Conservation (phyloP, 2,888 invertebrate species). For the Lasioglossum figueresi region DNA sequence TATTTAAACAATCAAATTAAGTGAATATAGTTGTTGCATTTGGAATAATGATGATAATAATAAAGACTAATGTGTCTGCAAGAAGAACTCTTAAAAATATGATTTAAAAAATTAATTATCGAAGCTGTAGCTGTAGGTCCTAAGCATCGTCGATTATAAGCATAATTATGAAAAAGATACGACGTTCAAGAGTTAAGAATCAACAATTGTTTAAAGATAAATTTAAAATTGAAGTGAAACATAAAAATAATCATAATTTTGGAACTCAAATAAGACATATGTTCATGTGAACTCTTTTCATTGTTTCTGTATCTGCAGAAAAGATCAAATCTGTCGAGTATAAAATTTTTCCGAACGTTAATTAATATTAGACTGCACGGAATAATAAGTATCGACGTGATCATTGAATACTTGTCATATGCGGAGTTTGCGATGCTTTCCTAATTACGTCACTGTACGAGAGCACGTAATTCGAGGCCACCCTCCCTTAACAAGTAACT, state of each 20-base stretch:
- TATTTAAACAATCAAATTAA: not conserved
- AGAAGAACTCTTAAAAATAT: too few species aligned
- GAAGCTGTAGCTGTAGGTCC: too few species aligned
- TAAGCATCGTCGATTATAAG: too few species aligned
- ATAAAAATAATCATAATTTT: not conserved
- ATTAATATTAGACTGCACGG: not conserved
- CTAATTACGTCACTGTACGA: not conserved
- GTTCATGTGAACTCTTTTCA: not conserved
- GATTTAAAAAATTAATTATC: too few species aligned
- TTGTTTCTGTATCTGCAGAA: too few species aligned
- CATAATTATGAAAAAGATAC: too few species aligned
- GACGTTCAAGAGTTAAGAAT: too few species aligned
- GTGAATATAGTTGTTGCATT: not conserved
- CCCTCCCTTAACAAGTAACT: constrained; percentile 23
- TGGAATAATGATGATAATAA: not conserved
- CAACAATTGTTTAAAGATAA: too few species aligned
- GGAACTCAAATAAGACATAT: too few species aligned
- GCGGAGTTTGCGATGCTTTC: constrained; percentile 1
- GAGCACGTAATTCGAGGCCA: constrained; percentile 21
- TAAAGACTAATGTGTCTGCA: too few species aligned
- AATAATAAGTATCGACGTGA: not conserved
- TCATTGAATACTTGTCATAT: not conserved
- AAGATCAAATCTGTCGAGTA: too few species aligned
- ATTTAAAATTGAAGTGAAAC: too few species aligned
- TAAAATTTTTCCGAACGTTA: not conserved